phyloP scores from a whole-genome alignment of 2,113 vertebrate species.

The Mus pahari region DNA sequence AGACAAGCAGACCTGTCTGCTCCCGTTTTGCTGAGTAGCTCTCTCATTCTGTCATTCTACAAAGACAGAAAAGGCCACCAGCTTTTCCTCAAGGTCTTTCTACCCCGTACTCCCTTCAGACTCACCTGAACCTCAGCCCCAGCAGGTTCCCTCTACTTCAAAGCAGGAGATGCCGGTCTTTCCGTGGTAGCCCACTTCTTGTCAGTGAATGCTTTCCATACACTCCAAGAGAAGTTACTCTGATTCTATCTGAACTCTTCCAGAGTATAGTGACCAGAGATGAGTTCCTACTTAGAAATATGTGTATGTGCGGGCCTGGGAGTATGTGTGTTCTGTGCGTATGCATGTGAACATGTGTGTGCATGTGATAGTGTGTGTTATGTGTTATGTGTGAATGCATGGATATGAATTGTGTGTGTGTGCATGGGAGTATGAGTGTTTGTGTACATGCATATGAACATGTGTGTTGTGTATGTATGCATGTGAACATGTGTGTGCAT shows the following conservation, averaged over 20 bases:
- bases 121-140: neutral
- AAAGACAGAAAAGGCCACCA: neutral
- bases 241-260: neutral
- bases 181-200: neutral
- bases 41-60: neutral
- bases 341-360: neutral
- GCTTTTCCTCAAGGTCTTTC: neutral
- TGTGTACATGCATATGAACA: neutral
- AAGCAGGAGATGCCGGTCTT: neutral
- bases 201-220: neutral
- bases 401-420: neutral
- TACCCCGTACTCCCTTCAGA: neutral
- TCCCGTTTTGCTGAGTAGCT: neutral
- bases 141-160: neutral
- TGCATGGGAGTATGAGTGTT: neutral
- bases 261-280: neutral
- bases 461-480: neutral
- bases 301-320: rapidly evolving
- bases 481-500: neutral
- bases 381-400: neutral
- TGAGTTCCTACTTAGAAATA: neutral
- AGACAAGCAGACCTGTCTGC: neutral
- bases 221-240: neutral
- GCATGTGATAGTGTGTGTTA: neutral
- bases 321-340: neutral